Conservation (phyloP, 1,140 invertebrate genomes). For the Brachionus sp. region DNA sequence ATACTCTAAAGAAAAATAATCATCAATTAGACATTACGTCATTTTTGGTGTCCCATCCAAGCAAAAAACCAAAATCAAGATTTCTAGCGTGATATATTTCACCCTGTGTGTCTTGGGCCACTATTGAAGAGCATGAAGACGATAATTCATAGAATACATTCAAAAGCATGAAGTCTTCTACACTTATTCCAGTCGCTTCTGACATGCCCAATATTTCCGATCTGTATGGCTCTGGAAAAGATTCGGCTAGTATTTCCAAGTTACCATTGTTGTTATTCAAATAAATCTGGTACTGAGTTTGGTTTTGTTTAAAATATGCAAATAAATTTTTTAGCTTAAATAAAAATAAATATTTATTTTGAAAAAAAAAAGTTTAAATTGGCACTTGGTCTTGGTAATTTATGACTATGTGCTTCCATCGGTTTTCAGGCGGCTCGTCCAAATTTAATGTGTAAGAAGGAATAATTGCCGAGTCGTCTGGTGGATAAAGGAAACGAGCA, state of each 20-base stretch:
- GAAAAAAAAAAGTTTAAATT: background rate
- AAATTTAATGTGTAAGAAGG: background rate
- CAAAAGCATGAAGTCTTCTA: conserved; percentile 63
- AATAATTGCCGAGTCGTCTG: background rate
- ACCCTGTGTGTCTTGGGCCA: conserved; percentile 61
- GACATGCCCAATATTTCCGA: conserved; percentile 61
- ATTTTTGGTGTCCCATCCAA: conserved; percentile 50
- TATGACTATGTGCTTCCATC: background rate
- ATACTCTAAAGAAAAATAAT: too few species aligned
- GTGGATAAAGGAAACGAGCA: background rate
- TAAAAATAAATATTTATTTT: background rate
- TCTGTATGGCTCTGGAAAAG: conserved; percentile 59
- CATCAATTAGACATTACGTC: background rate
- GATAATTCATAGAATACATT: conserved; percentile 67
- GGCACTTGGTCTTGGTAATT: background rate
- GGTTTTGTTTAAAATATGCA: background rate
- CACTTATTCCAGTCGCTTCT: conserved; percentile 54
- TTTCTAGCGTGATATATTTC: conserved; percentile 62
- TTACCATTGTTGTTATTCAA: background rate
- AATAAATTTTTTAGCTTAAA: background rate
- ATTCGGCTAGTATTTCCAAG: conserved; percentile 51
- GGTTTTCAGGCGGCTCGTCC: background rate
- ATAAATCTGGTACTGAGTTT: background rate
- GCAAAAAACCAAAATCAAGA: conserved; percentile 65
- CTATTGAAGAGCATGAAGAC: conserved; percentile 65